Evolutionary conservation across 2,113 vertebrate species (phyloP).

Genomic region (Serilophus lunatus): DNA sequence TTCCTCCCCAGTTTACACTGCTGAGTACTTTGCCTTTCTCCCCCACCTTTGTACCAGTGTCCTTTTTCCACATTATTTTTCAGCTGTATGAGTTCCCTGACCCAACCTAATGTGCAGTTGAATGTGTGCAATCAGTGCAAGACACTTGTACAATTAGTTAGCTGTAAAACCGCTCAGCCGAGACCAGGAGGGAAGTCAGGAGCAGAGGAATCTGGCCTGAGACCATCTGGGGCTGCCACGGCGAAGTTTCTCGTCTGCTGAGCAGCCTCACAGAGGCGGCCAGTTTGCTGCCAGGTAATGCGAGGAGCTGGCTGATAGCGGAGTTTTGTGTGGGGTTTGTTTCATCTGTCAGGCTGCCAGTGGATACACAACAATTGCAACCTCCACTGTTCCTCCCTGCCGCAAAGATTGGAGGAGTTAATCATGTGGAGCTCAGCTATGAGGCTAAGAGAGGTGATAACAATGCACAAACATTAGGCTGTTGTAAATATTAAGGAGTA

Average conservation of each 20-base stretch:
- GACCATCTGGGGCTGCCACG: background rate
- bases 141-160: background rate
- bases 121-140: background rate
- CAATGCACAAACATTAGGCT: background rate
- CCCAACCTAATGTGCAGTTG: background rate
- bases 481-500: background rate
- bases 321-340: background rate
- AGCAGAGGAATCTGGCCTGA: background rate
- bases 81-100: background rate
- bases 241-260: rapidly evolving
- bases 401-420: slow-evolving; percentile 9
- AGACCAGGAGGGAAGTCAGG: background rate
- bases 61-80: background rate
- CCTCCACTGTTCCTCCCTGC: background rate
- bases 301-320: background rate
- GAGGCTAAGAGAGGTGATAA: background rate
- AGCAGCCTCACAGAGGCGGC: background rate
- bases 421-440: background rate
- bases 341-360: slow-evolving; percentile 34
- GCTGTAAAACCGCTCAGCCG: background rate
- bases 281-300: background rate
- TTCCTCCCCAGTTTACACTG: rapidly evolving
- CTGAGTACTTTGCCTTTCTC: background rate
- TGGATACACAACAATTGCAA: background rate
- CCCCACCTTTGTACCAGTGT: background rate